Conservation (phyloP, 1,140 invertebrate genomes). For the Caenorhabditis briggsae region DNA sequence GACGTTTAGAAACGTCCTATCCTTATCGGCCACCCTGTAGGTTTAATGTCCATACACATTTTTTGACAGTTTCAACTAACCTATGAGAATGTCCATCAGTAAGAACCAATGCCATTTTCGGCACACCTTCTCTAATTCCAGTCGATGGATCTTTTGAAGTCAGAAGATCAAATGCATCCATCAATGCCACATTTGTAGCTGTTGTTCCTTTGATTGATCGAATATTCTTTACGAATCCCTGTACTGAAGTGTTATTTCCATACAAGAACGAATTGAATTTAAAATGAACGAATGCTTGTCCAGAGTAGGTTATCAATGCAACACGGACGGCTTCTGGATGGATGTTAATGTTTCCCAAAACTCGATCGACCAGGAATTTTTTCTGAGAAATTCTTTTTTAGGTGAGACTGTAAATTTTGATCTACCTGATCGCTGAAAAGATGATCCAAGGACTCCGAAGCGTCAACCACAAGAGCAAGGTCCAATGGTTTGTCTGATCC, state of each 20-base stretch:
- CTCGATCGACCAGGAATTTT: conserved; percentile 71
- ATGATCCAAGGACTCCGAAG: conserved; percentile 74
- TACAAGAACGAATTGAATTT: conserved; percentile 72
- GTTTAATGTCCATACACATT: too few species aligned
- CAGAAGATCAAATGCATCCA: conserved; percentile 71
- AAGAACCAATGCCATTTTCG: conserved; percentile 73
- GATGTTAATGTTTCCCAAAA: conserved; percentile 75
- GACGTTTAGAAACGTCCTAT: too few species aligned
- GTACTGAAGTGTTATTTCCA: conserved; percentile 72
- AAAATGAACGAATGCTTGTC: conserved; percentile 74
- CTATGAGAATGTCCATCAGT: conserved; percentile 74
- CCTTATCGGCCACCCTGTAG: too few species aligned
- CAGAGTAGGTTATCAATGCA: conserved; percentile 76
- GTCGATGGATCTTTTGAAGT: conserved; percentile 66
- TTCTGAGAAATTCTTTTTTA: background rate
- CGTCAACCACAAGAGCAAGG: conserved; percentile 74
- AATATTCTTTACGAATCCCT: conserved; percentile 60
- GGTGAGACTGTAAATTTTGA: background rate
- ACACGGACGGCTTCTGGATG: conserved; percentile 76
- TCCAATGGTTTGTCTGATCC: conserved; percentile 76
- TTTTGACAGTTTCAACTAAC: too few species aligned
- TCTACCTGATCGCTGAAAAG: conserved; percentile 74
- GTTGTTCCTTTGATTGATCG: conserved; percentile 76
- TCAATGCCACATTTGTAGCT: conserved; percentile 72
- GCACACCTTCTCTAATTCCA: conserved; percentile 69